Evolutionary conservation across 2,888 invertebrate species (phyloP), one percentile per base, ranked within the genome.

Genomic region (Lasioglossum figueresi): DNA sequence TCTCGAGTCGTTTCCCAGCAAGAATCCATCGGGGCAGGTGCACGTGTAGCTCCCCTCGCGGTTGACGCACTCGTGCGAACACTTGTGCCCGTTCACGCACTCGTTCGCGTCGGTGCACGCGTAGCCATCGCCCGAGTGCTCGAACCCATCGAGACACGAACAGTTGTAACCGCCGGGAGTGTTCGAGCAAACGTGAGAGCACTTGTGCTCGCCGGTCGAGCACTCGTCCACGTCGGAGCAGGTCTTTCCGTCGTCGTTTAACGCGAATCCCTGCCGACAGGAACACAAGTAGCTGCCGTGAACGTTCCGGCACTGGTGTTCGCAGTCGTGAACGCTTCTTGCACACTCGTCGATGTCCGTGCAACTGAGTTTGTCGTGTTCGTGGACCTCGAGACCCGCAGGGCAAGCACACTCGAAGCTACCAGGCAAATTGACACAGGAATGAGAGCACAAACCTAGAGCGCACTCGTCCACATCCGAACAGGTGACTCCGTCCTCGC

Each of bases 401-500:
- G 95, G 96, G 88, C 96, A 96, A 5, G 94, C 91, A 87, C 96
- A 97, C 56, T 92, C 89, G 72, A 94, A 95, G 59, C 95, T 94
- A 4, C 96, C 96, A 34, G 95, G 95, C 1, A 95, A 93, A 84
- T 96, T 96, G 71, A 95, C 94, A 91, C 97, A 97, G 71, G 95
- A 94, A 81, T 96, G 95, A 0, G 96, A 95, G 80, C 97, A 97
- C 45, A 95, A 95, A 71, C 94, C 94, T 23, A 94, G 94, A 6
- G 93, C 90, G 87, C 96, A 96, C 90, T 96, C 96, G 92, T 97
- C 96, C 31, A 96, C 93, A 92, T 96, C 96, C 48, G 92, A 93
- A 86, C 96, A 96, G 59, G 89, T 91, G n/a, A 89, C 88, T 73
- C 93, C 93, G 79, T 95, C 95, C 0, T 92, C 90, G 19, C 93